phyloP scores from a whole-genome alignment of 1,140 invertebrate genomes.

The Mesaphorura yosii region DNA sequence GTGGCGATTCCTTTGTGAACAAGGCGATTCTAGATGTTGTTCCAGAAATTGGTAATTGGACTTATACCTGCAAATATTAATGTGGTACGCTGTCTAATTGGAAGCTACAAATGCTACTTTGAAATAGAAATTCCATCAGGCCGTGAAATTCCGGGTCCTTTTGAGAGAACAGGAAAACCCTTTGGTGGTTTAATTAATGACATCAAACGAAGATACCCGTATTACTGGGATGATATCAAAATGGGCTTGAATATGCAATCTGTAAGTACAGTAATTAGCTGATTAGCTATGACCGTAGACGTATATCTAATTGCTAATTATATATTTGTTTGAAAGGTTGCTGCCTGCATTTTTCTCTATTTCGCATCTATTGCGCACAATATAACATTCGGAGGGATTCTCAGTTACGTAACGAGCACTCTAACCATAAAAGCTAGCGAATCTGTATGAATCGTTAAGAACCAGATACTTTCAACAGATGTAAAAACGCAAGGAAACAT shows the following conservation, averaged over 20 bases:
- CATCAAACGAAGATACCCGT: slow-evolving; percentile 69
- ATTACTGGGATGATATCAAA: slow-evolving; percentile 71
- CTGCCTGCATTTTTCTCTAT: slow-evolving; percentile 77
- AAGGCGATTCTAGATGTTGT: no score
- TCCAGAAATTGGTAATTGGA: no score
- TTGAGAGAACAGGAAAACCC: slow-evolving; percentile 56
- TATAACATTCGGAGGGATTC: slow-evolving; percentile 85
- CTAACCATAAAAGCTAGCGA: no score
- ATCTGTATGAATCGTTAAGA: no score
- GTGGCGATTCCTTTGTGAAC: no score
- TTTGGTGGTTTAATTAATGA: slow-evolving; percentile 83
- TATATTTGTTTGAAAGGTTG: neutral
- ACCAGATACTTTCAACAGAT: no score
- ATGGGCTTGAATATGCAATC: slow-evolving; percentile 80
- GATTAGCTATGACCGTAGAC: slow-evolving; percentile 84
- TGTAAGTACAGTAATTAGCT: no score
- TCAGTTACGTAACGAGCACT: slow-evolving; percentile 45
- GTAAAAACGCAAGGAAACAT: slow-evolving; percentile 77
- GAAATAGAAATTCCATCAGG: no score
- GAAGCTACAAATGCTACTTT: no score
- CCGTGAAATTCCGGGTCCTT: slow-evolving; percentile 49
- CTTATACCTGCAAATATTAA: no score
- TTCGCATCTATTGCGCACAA: slow-evolving; percentile 87
- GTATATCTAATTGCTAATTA: slow-evolving; percentile 41
- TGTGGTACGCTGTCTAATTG: no score